Evolutionary conservation across 64 coral and sea anemone genomes (phyloP).

Genomic region (Pocillopora damicornis): DNA sequence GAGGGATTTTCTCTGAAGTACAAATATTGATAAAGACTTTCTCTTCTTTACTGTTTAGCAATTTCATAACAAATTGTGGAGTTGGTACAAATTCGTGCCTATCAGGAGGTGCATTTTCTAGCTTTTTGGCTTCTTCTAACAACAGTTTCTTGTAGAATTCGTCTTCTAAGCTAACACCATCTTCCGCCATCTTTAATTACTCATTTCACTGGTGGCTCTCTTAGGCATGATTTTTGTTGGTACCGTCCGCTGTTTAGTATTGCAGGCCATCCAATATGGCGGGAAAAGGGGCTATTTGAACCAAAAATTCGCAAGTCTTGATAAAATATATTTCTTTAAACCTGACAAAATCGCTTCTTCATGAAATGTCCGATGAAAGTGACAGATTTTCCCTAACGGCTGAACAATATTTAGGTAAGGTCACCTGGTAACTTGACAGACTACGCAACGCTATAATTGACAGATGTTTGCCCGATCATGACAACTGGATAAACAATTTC

Average conservation of each 20-base stretch:
- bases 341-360: not conserved
- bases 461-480: not conserved
- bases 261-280: not conserved
- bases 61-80: conserved; percentile 87
- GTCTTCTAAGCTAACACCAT: conserved; percentile 37
- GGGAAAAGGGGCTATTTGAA: not conserved
- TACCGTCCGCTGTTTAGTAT: conserved; percentile 25
- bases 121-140: conserved; percentile 57
- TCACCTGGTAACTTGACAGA: not conserved
- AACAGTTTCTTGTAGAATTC: conserved; percentile 86
- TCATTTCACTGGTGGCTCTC: conserved; percentile 7
- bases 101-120: conserved; percentile 15
- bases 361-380: conserved; percentile 20
- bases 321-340: not conserved
- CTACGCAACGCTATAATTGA: not conserved
- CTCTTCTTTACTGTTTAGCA: conserved; percentile 66
- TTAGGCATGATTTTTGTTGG: not conserved
- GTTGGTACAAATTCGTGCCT: conserved; percentile 79
- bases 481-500: not conserved
- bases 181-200: conserved; percentile 76
- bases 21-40: conserved; percentile 96
- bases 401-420: conserved; percentile 95
- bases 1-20: conserved; percentile 70
- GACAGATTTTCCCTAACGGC: conserved; percentile 72
- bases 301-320: too few relatives aligned